Conservation (phyloP, 1,140 invertebrate species). For the Ips typographus region DNA sequence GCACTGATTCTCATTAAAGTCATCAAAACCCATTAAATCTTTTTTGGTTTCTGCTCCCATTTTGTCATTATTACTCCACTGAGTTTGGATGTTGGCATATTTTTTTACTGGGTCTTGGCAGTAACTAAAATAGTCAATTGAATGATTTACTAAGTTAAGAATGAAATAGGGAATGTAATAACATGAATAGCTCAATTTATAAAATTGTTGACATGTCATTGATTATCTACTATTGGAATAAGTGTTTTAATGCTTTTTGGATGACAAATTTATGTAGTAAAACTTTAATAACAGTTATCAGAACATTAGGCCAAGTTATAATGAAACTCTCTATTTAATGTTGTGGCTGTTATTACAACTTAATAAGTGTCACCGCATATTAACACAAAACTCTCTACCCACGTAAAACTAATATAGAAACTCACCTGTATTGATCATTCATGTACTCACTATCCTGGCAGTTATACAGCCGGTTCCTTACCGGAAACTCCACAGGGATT, state of each 20-base stretch:
- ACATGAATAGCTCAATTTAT: too few species aligned
- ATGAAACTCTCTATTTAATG: too few species aligned
- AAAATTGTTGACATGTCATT: too few species aligned
- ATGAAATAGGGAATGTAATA: too few species aligned
- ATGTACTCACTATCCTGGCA: slow-evolving; percentile 43
- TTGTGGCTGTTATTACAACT: too few species aligned
- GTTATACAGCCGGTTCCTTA: slow-evolving; percentile 40
- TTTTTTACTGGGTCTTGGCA: slow-evolving; percentile 36
- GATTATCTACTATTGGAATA: too few species aligned
- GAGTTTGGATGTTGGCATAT: slow-evolving; percentile 35
- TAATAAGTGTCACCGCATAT: not conserved
- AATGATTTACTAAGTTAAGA: too few species aligned
- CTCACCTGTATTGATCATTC: slow-evolving; percentile 45
- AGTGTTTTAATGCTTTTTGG: too few species aligned
- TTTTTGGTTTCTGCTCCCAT: slow-evolving; percentile 32
- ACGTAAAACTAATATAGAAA: slow-evolving; percentile 7
- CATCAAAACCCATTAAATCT: slow-evolving; percentile 24
- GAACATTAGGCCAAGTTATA: too few species aligned
- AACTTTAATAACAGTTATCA: too few species aligned
- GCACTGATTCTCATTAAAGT: slow-evolving; percentile 39
- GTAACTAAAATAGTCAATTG: slow-evolving; percentile 29
- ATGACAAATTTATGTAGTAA: too few species aligned
- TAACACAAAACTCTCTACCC: too few species aligned
- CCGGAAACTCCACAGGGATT: slow-evolving; percentile 43
- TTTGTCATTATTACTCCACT: slow-evolving; percentile 41